A percentile compares a stretch with the other conserved stretches of the same genome.
Conservation (phyloP, 2,888 invertebrate species). For the Microchrysa polita region DNA sequence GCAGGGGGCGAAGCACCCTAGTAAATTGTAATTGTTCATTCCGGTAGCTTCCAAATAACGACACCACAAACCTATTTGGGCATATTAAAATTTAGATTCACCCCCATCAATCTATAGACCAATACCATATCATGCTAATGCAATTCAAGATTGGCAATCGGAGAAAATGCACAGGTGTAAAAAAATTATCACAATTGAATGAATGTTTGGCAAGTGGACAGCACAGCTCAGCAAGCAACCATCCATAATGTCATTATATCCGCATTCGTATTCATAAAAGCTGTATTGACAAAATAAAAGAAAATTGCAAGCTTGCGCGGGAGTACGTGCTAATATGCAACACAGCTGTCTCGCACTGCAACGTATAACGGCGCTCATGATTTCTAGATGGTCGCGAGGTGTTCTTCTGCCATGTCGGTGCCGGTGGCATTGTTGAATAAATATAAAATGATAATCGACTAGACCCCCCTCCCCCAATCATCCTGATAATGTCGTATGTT, state of each 20-base stretch:
- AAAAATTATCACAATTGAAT: background rate
- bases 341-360: slow-evolving; percentile 33
- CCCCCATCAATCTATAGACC: background rate
- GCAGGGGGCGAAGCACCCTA: too few species aligned
- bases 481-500: background rate
- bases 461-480: background rate
- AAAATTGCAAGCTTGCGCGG: slow-evolving; percentile 2
- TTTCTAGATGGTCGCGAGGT: slow-evolving; percentile 39
- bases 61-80: too few species aligned
- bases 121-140: background rate
- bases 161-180: slow-evolving; percentile 12
- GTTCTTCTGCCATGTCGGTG: background rate
- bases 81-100: too few species aligned
- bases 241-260: too few species aligned
- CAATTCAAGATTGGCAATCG: background rate
- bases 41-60: too few species aligned
- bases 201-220: slow-evolving; percentile 22
- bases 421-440: background rate
- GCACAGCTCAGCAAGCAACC: background rate
- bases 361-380: slow-evolving; percentile 44
- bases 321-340: slow-evolving; percentile 36
- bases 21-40: too few species aligned
- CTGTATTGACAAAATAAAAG: slow-evolving; percentile 8
- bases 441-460: background rate
- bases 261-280: slow-evolving; percentile 22